These are phyloP conservation scores for Hestina assimilis DNA, from an alignment of 1,140 invertebrate species.

Conservation along the genomic window DNA sequence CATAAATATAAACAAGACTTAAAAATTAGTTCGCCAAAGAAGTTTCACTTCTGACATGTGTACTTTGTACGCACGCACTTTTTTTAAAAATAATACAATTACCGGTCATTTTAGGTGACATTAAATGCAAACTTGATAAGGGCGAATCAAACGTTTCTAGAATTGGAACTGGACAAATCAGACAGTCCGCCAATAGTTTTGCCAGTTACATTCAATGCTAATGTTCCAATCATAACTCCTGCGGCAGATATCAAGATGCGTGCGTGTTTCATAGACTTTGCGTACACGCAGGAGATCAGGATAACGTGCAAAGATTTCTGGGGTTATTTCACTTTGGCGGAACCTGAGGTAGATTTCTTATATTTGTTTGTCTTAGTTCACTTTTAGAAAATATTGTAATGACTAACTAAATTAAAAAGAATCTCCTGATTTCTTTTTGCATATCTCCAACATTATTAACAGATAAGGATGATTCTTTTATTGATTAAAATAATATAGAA, in stretches of 20 bases:
- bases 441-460: too few species aligned
- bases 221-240: slow-evolving; percentile 50
- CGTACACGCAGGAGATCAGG: slow-evolving; percentile 49
- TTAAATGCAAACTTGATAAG: slow-evolving; percentile 63
- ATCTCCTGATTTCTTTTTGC: too few species aligned
- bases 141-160: slow-evolving; percentile 59
- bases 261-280: slow-evolving; percentile 58
- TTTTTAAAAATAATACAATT: too few species aligned
- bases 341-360: slow-evolving; percentile 38
- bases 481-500: too few species aligned
- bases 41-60: too few species aligned
- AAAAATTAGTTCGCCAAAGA: too few species aligned
- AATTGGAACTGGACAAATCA: slow-evolving; percentile 65
- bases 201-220: slow-evolving; percentile 59
- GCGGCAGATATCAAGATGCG: slow-evolving; percentile 56
- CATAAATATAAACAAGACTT: too few species aligned
- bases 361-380: not conserved
- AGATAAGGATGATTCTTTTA: too few species aligned
- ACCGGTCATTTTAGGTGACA: slow-evolving; percentile 59
- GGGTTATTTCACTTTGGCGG: slow-evolving; percentile 60
- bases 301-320: slow-evolving; percentile 49
- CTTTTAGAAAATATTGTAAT: not conserved
- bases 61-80: too few species aligned
- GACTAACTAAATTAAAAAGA: too few species aligned
- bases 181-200: slow-evolving; percentile 63